Conservation (phyloP, 2,113 vertebrate genomes). For the Hemiprocne comata region DNA sequence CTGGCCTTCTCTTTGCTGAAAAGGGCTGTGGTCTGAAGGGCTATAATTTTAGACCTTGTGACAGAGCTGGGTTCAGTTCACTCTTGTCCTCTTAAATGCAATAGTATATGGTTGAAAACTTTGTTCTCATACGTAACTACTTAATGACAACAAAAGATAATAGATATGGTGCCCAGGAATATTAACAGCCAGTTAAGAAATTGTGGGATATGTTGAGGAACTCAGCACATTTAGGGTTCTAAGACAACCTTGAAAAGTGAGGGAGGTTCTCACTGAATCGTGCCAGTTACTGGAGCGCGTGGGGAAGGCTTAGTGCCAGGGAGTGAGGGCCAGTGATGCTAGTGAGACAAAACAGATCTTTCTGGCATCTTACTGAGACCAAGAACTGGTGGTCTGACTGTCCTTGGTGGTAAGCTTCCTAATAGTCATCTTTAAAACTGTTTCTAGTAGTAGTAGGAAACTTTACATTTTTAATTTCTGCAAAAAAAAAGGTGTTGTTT, state of each 20-base stretch:
- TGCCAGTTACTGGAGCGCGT: background rate
- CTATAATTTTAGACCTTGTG: fast-evolving
- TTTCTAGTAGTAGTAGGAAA: background rate
- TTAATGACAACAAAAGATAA: background rate
- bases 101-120: background rate
- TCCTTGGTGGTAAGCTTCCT: background rate
- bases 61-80: background rate
- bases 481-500: background rate
- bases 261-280: background rate
- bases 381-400: background rate
- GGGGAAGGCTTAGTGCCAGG: background rate
- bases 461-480: background rate
- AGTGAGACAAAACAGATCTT: background rate
- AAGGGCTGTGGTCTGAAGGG: background rate
- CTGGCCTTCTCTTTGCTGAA: background rate
- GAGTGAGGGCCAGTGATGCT: background rate
- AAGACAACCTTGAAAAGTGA: background rate
- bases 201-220: background rate
- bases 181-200: background rate
- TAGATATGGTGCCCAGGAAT: background rate
- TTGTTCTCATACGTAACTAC: background rate
- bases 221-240: fast-evolving
- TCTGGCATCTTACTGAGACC: background rate
- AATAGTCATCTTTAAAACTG: background rate
- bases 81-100: fast-evolving